A percentile compares a stretch with the other conserved stretches of the same genome.
Evolutionary conservation across 2,797 vertebrate genomes (phyloP).

Genomic region (Menidia menidia): DNA sequence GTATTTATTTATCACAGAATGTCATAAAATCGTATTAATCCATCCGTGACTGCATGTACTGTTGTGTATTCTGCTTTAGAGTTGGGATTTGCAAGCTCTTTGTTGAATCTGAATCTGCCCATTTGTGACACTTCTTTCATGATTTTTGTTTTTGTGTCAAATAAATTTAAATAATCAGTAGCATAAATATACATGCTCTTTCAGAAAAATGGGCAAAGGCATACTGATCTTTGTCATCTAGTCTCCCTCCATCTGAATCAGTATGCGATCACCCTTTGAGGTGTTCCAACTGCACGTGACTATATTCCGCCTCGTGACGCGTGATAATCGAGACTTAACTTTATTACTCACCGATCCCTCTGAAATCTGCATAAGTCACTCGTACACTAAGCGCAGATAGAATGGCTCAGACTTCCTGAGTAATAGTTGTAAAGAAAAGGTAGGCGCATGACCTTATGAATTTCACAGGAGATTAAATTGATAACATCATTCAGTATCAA

Average conservation of each 20-base stretch:
- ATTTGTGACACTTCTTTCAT: too few species aligned
- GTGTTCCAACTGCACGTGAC: background rate
- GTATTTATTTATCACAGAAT: too few species aligned
- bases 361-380: background rate
- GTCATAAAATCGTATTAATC: too few species aligned
- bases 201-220: slow-evolving; percentile 46
- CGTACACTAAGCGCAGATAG: background rate
- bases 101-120: too few species aligned
- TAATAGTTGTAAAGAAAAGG: background rate
- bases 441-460: background rate
- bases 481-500: background rate
- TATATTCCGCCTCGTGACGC: background rate
- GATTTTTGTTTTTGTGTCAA: too few species aligned
- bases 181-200: slow-evolving; percentile 44
- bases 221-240: slow-evolving; percentile 35
- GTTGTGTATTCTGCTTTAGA: too few species aligned
- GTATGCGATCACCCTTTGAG: background rate
- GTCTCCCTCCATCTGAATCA: slow-evolving; percentile 12
- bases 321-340: slow-evolving; percentile 4
- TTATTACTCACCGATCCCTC: background rate
- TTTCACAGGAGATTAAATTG: background rate
- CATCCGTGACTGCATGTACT: too few species aligned
- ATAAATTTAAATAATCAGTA: slow-evolving; percentile 31
- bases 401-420: background rate
- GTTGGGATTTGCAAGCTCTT: too few species aligned